A percentile compares a stretch with the other conserved stretches of the same genome.
Evolutionary conservation across 2,888 invertebrate species (phyloP).

Genomic region (Platycheirus albimanus): DNA sequence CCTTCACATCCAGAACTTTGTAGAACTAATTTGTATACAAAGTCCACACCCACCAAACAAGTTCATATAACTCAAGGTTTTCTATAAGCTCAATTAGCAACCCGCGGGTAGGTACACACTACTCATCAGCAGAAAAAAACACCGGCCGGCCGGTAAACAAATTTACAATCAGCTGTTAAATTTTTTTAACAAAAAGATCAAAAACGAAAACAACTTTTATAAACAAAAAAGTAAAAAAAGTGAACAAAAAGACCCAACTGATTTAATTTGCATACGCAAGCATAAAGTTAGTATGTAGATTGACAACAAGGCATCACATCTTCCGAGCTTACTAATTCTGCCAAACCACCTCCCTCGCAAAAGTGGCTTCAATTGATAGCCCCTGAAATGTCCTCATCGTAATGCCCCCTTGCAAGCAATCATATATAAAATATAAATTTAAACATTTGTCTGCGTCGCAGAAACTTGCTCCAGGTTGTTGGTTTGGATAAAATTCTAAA

Average conservation of each 20-base stretch:
- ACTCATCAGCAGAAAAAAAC: no score
- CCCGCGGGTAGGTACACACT: slow-evolving; percentile 32
- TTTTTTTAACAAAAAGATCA: slow-evolving; percentile 28
- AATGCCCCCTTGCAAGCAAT: background rate
- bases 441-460: background rate
- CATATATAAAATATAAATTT: background rate
- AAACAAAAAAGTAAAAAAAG: background rate
- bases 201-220: slow-evolving; percentile 50
- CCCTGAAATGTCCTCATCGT: slow-evolving; percentile 33
- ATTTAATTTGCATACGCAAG: slow-evolving; percentile 52
- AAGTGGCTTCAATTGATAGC: slow-evolving; percentile 49
- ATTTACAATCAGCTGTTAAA: slow-evolving; percentile 59
- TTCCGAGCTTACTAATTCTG: slow-evolving; percentile 33
- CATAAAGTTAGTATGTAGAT: slow-evolving; percentile 22
- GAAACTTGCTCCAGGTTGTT: background rate
- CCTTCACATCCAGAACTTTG: background rate
- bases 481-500: no score
- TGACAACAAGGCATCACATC: slow-evolving; percentile 5
- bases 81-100: slow-evolving; percentile 48
- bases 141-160: slow-evolving; percentile 64
- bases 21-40: background rate
- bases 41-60: slow-evolving; percentile 18
- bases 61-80: slow-evolving; percentile 1
- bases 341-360: slow-evolving; percentile 36
- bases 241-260: slow-evolving; percentile 18